Percentiles rank a stretch among this genome's conserved stretches.
Conservation (phyloP, 2,888 invertebrate species). For the Polylopha cassiicola region DNA sequence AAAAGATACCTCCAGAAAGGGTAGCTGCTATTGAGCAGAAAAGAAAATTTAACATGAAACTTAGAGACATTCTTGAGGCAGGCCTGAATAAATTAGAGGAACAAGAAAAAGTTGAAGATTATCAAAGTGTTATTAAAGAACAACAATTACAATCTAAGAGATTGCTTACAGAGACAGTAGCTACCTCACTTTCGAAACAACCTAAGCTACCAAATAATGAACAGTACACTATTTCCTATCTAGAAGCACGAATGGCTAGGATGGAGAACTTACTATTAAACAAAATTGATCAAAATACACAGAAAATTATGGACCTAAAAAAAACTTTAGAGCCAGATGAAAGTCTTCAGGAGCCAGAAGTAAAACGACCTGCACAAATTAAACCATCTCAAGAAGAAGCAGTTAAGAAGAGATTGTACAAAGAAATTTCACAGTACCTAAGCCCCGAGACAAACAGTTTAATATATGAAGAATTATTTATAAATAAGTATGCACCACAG, state of each 20-base stretch:
- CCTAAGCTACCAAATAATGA: constrained; percentile 31
- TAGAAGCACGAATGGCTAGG: constrained; percentile 54
- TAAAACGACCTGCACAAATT: constrained; percentile 40
- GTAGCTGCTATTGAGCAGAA: constrained; percentile 59
- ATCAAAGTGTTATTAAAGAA: constrained; percentile 15
- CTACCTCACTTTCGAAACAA: constrained; percentile 28
- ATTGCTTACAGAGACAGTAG: constrained; percentile 22
- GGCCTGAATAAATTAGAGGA: constrained; percentile 49
- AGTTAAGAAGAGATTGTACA: constrained; percentile 52
- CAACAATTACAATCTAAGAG: constrained; percentile 7
- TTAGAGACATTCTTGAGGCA: constrained; percentile 57
- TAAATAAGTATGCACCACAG: constrained; percentile 41
- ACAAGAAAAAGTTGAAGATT: constrained; percentile 21
- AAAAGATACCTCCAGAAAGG: constrained; percentile 51
- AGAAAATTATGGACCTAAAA: constrained; percentile 50
- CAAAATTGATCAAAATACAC: constrained; percentile 60
- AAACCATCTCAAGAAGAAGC: constrained; percentile 31
- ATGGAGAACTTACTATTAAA: constrained; percentile 55
- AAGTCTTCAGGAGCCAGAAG: constrained; percentile 27
- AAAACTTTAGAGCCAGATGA: constrained; percentile 28
- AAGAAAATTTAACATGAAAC: constrained; percentile 62
- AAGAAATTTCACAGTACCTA: constrained; percentile 60
- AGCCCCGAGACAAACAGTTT: constrained; percentile 50
- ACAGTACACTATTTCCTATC: constrained; percentile 43
- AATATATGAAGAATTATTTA: constrained; percentile 64